Conservation (phyloP, 2,888 invertebrate species). For the Aquatica leii region DNA sequence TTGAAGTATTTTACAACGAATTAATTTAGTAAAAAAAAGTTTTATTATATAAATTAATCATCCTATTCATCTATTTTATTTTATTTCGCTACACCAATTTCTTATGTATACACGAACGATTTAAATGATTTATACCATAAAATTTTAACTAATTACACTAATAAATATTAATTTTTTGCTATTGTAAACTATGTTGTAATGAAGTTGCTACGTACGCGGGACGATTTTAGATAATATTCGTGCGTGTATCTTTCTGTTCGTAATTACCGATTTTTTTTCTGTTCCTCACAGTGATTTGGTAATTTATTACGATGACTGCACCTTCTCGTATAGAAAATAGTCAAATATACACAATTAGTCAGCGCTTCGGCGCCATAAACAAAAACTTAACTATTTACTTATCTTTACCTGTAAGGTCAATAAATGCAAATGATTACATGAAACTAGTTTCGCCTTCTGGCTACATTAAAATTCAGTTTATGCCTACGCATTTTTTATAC, state of each 20-base stretch:
- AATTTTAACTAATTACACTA: slow-evolving; percentile 8
- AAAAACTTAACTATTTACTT: slow-evolving; percentile 24
- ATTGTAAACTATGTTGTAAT: too few species aligned
- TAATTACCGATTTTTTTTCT: too few species aligned
- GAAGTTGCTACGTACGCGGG: too few species aligned
- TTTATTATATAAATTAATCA: neutral
- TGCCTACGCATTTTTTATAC: slow-evolving; percentile 15
- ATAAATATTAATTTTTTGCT: too few species aligned
- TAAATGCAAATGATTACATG: slow-evolving; percentile 20
- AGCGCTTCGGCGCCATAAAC: slow-evolving; percentile 26
- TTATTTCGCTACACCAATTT: neutral
- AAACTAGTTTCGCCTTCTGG: slow-evolving; percentile 24
- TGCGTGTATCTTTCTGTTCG: too few species aligned
- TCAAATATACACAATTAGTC: slow-evolving; percentile 20
- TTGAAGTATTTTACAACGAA: too few species aligned
- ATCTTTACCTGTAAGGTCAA: slow-evolving; percentile 27
- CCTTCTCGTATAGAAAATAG: slow-evolving; percentile 14
- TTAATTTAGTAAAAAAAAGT: neutral
- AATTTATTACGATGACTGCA: slow-evolving; percentile 4
- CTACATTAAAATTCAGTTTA: slow-evolving; percentile 18
- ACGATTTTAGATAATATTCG: too few species aligned
- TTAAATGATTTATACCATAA: neutral
- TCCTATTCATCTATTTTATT: neutral
- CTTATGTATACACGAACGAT: slow-evolving; percentile 3
- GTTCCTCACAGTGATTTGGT: too few species aligned